Evolutionary conservation across 2,888 invertebrate genomes (phyloP).

Genomic region (Penaeus monodon): DNA sequence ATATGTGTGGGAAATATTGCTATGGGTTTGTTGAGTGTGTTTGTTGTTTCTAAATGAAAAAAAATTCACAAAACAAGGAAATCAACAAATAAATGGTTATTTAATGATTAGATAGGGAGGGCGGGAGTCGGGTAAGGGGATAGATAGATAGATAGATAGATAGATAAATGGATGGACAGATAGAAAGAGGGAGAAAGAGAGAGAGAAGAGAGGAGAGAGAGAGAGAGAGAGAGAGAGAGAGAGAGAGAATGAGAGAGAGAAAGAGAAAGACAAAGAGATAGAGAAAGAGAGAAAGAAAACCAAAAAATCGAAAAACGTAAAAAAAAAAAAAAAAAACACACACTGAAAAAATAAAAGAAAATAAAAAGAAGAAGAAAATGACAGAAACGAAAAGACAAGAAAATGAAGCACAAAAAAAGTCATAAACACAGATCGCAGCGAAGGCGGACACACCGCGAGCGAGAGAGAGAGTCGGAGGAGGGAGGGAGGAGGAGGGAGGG

Average conservation of each 20-base stretch:
- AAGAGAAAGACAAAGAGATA: slow-evolving; percentile 2
- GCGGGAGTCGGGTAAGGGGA: neutral
- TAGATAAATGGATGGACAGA: neutral
- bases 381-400: neutral
- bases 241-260: neutral
- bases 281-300: slow-evolving; percentile 10
- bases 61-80: too few species aligned
- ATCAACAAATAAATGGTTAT: too few species aligned
- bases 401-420: neutral
- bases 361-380: neutral
- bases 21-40: too few species aligned
- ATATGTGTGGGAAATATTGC: too few species aligned
- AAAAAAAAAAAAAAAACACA: too few species aligned
- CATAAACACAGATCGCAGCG: too few species aligned
- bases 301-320: neutral
- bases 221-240: neutral
- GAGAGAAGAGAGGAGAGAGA: neutral
- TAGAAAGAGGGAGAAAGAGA: neutral
- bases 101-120: too few species aligned
- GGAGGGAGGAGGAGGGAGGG: neutral
- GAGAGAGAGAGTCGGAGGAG: neutral
- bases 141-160: neutral
- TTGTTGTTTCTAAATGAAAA: too few species aligned
- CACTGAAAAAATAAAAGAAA: neutral
- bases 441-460: neutral